phyloP scores from a whole-genome alignment of 2,888 invertebrate genomes.

The Diaperis boleti region DNA sequence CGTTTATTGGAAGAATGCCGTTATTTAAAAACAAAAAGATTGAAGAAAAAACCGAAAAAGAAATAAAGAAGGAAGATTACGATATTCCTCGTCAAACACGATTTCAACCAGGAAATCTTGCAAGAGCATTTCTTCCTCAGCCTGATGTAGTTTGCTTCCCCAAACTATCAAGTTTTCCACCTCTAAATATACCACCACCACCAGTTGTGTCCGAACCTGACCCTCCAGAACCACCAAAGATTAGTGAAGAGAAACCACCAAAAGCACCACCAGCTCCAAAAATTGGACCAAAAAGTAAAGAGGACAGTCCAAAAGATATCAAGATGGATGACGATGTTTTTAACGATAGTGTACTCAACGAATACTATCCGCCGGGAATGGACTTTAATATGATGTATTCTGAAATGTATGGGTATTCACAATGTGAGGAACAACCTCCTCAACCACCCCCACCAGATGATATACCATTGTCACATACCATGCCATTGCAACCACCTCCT shows the following conservation, averaged over 20 bases:
- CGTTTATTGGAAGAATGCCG: slow-evolving; percentile 89
- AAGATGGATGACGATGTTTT: slow-evolving; percentile 60
- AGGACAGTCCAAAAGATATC: slow-evolving; percentile 45
- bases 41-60: slow-evolving; percentile 67
- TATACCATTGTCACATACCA: slow-evolving; percentile 59
- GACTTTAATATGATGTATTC: slow-evolving; percentile 60
- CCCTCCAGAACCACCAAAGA: slow-evolving; percentile 59
- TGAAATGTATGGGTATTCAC: slow-evolving; percentile 58
- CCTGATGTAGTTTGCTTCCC: slow-evolving; percentile 66
- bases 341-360: slow-evolving; percentile 53
- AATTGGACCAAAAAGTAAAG: slow-evolving; percentile 39
- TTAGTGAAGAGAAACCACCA: slow-evolving; percentile 45
- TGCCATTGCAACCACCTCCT: slow-evolving; percentile 64
- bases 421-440: slow-evolving; percentile 42
- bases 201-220: slow-evolving; percentile 53
- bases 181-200: slow-evolving; percentile 48
- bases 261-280: slow-evolving; percentile 52
- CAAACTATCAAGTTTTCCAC: slow-evolving; percentile 62
- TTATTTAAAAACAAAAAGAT: slow-evolving; percentile 75
- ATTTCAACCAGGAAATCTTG: slow-evolving; percentile 64
- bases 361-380: slow-evolving; percentile 55
- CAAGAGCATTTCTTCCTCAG: slow-evolving; percentile 64
- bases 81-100: slow-evolving; percentile 62
- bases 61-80: slow-evolving; percentile 69
- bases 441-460: slow-evolving; percentile 47